These are phyloP conservation scores for Diarsia brunnea DNA, from an alignment of 2,888 invertebrate genomes.

Conservation along the genomic window DNA sequence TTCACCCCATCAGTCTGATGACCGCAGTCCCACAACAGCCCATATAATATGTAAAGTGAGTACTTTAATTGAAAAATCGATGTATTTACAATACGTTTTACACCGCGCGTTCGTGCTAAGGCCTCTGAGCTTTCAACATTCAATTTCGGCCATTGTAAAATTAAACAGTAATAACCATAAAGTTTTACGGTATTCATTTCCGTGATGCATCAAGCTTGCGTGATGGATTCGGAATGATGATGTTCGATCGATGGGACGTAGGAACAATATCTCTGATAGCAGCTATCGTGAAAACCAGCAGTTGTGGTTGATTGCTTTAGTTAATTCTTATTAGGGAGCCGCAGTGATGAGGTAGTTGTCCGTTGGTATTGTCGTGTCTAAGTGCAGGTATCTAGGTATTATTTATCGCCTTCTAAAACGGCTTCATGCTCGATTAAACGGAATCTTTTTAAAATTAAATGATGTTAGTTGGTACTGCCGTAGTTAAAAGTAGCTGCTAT, in stretches of 20 bases:
- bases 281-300: constrained; percentile 74
- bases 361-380: constrained; percentile 26
- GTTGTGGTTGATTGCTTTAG: constrained; percentile 59
- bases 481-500: background rate
- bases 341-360: constrained; percentile 49
- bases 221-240: constrained; percentile 68
- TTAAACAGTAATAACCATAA: constrained; percentile 61
- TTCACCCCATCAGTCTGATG: too few relatives aligned
- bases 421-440: background rate
- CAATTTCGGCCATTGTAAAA: constrained; percentile 15
- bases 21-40: too few relatives aligned
- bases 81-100: too few relatives aligned
- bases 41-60: too few relatives aligned
- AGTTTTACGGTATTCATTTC: constrained; percentile 71
- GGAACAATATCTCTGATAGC: constrained; percentile 69
- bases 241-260: constrained; percentile 67
- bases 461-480: constrained; percentile 21
- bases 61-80: too few relatives aligned
- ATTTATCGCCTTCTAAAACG: background rate
- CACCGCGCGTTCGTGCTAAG: too few relatives aligned
- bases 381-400: background rate
- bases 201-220: constrained; percentile 73
- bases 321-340: constrained; percentile 45
- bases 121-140: constrained; percentile 19
- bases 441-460: background rate